Percentiles rank a stretch among this genome's conserved stretches.
phyloP scores from a whole-genome alignment of 2,888 invertebrate genomes.

The Pseudococcus jackbeardsleyi region DNA sequence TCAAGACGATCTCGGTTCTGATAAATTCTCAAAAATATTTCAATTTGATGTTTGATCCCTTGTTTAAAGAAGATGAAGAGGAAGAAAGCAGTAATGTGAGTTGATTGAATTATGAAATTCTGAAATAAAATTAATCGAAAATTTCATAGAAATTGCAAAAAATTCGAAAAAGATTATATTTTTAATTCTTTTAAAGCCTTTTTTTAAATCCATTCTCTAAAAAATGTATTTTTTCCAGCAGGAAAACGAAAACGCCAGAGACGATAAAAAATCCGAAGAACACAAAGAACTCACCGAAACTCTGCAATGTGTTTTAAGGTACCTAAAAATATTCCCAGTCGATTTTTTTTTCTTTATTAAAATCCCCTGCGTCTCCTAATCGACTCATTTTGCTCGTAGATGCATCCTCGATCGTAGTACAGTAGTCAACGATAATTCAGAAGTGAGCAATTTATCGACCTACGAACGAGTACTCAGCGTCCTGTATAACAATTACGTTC shows the following conservation, averaged over 20 bases:
- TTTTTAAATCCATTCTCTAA: neutral
- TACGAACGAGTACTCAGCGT: constrained; percentile 72
- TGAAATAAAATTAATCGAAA: too few relatives aligned
- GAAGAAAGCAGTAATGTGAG: constrained; percentile 12
- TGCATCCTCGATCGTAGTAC: constrained; percentile 71
- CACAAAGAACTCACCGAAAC: constrained; percentile 42
- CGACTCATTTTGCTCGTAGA: constrained; percentile 66
- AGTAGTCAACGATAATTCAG: constrained; percentile 71
- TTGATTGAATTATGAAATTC: neutral
- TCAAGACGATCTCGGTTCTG: constrained; percentile 73
- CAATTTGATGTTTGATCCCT: constrained; percentile 56
- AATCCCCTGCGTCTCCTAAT: neutral
- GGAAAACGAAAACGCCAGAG: constrained; percentile 21
- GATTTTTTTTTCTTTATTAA: neutral
- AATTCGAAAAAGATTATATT: too few relatives aligned
- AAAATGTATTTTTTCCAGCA: neutral
- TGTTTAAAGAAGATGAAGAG: constrained; percentile 17
- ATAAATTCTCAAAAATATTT: constrained; percentile 68
- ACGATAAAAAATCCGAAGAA: constrained; percentile 12
- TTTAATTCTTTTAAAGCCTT: too few relatives aligned
- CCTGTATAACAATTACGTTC: constrained; percentile 69
- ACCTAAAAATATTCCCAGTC: neutral
- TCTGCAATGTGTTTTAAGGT: constrained; percentile 59
- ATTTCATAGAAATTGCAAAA: too few relatives aligned
- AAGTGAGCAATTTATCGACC: constrained; percentile 71